A percentile compares a stretch with the other conserved stretches of the same genome.
phyloP scores from a whole-genome alignment of 1,140 invertebrate genomes.

The Diabrotica virgifera region DNA sequence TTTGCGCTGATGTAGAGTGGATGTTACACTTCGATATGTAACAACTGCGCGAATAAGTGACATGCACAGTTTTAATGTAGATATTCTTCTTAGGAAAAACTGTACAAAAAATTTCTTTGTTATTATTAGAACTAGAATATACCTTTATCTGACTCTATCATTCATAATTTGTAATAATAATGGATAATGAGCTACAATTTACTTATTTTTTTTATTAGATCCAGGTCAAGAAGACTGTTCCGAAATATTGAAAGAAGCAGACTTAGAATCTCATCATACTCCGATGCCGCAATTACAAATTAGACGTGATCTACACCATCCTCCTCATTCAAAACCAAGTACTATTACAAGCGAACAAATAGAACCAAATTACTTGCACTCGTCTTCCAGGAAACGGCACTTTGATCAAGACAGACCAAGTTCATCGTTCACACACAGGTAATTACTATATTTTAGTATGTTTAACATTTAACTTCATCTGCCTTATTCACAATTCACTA shows the following conservation, averaged over 20 bases:
- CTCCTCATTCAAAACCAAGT: conserved; percentile 45
- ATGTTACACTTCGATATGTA: too few relatives aligned
- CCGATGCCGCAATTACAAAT: conserved; percentile 65
- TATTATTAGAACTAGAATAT: too few relatives aligned
- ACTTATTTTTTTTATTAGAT: conserved; percentile 30
- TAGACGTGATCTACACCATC: conserved; percentile 64
- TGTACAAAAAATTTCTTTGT: too few relatives aligned
- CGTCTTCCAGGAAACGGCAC: conserved; percentile 40
- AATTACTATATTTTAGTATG: not conserved
- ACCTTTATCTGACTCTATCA: too few relatives aligned
- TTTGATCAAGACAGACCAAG: conserved; percentile 39
- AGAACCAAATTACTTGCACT: conserved; percentile 34
- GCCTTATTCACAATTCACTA: too few relatives aligned
- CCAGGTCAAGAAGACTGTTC: conserved; percentile 55
- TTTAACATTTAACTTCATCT: too few relatives aligned
- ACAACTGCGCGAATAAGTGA: too few relatives aligned
- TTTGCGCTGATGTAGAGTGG: too few relatives aligned
- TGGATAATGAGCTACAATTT: too few relatives aligned
- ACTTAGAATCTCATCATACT: conserved; percentile 43
- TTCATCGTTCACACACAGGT: conserved; percentile 13
- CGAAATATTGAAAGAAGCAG: conserved; percentile 46
- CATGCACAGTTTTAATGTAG: too few relatives aligned
- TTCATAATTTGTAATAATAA: too few relatives aligned
- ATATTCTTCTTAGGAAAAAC: too few relatives aligned
- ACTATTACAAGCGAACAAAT: conserved; percentile 48